Conservation (phyloP, 2,888 invertebrate genomes). For the Shargacucullia verbasci region DNA sequence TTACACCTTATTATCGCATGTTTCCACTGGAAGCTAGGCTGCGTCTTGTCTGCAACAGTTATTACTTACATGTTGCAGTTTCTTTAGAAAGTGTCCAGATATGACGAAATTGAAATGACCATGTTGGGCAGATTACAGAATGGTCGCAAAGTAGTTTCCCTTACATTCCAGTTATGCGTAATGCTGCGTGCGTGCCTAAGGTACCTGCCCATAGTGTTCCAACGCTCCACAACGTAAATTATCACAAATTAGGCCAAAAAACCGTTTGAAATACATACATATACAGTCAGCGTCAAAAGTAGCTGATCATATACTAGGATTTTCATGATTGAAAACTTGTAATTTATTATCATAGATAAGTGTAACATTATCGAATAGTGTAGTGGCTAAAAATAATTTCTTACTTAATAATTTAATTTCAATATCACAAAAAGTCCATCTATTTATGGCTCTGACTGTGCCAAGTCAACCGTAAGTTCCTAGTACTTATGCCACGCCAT, state of each 20-base stretch:
- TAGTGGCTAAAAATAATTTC: too few species aligned
- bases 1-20: constrained; percentile 88
- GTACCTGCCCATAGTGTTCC: constrained; percentile 69
- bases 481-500: constrained; percentile 51
- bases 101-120: constrained; percentile 84
- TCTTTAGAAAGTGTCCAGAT: constrained; percentile 87
- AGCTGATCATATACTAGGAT: too few species aligned
- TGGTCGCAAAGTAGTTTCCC: constrained; percentile 73
- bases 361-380: too few species aligned
- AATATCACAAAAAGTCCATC: too few species aligned
- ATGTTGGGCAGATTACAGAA: constrained; percentile 79
- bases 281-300: too few species aligned
- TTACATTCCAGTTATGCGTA: constrained; percentile 75
- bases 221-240: constrained; percentile 65
- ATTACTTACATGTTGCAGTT: constrained; percentile 78
- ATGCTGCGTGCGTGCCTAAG: constrained; percentile 82
- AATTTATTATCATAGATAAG: too few species aligned
- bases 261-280: constrained; percentile 68
- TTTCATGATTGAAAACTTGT: too few species aligned
- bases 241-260: constrained; percentile 71
- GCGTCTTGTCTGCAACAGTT: constrained; percentile 75
- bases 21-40: constrained; percentile 84
- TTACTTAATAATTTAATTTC: too few species aligned
- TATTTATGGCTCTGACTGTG: too few species aligned
- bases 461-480: constrained; percentile 54